Percentiles rank a stretch among this genome's conserved stretches.
phyloP scores from a whole-genome alignment of 2,113 vertebrate genomes.

The Melanocharis versteri region DNA sequence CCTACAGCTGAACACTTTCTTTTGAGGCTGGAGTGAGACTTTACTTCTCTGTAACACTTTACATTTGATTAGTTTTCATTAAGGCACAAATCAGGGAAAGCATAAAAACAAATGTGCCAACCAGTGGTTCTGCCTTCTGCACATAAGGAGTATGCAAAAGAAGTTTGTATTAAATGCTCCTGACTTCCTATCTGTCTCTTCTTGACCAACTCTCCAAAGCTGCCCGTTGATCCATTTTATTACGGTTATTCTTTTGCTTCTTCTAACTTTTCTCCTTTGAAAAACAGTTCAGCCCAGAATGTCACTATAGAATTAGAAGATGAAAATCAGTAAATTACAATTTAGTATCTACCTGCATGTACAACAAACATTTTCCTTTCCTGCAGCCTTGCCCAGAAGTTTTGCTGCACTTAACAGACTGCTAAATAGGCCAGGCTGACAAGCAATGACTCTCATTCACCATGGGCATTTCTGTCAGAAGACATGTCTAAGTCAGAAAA shows the following conservation, averaged over 20 bases:
- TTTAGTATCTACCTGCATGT: neutral
- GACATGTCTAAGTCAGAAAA: neutral
- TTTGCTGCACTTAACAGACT: neutral
- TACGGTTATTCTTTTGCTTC: neutral
- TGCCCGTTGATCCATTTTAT: neutral
- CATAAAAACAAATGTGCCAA: neutral
- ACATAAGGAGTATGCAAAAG: neutral
- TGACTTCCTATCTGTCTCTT: neutral
- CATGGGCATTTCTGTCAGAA: neutral
- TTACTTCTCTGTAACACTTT: neutral
- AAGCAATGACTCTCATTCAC: neutral
- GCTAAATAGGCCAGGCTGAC: neutral
- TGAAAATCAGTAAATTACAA: neutral
- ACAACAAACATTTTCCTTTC: neutral
- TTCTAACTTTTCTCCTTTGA: neutral
- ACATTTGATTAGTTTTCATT: neutral
- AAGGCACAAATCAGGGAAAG: slow-evolving; percentile 35
- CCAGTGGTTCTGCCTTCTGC: neutral
- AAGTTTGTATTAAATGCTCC: neutral
- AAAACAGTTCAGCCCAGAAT: neutral
- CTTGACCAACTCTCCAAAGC: neutral
- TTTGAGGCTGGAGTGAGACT: neutral
- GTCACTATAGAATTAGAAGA: neutral
- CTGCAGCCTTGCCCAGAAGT: neutral
- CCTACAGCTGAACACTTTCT: neutral